Conservation (phyloP, 2,888 invertebrate species). For the Andrena fulva region DNA sequence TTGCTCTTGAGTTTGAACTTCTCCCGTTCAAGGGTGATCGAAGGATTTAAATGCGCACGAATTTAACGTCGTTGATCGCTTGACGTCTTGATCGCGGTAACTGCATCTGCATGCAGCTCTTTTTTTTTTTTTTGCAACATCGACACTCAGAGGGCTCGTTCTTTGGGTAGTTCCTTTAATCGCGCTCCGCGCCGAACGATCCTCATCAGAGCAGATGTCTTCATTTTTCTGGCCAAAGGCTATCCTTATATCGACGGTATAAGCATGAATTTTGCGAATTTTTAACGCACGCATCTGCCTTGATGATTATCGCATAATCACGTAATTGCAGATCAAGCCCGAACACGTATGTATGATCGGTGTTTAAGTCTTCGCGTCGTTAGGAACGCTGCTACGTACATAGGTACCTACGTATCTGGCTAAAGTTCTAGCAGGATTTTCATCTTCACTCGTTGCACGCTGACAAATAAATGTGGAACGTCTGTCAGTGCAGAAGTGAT, state of each 20-base stretch:
- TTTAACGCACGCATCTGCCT: conserved; percentile 47
- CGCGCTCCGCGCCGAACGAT: conserved; percentile 26
- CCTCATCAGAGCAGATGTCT: conserved; percentile 59
- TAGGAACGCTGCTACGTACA: neutral
- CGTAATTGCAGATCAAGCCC: conserved; percentile 36
- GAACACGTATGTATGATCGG: conserved; percentile 38
- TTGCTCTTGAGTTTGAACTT: too few species aligned
- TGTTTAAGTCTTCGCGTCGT: conserved; percentile 17
- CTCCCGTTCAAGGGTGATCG: neutral
- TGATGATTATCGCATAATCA: conserved; percentile 37
- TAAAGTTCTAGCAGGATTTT: conserved; percentile 4
- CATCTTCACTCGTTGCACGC: neutral
- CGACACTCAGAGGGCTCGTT: conserved; percentile 12
- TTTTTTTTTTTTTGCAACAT: neutral
- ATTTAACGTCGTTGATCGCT: neutral
- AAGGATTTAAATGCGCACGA: too few species aligned
- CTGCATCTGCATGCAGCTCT: conserved; percentile 48
- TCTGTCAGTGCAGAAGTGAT: too few species aligned
- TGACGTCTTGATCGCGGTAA: conserved; percentile 4
- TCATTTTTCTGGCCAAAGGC: conserved; percentile 50
- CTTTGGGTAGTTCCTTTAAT: conserved; percentile 24
- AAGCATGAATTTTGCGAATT: conserved; percentile 32
- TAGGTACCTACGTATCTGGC: too few species aligned
- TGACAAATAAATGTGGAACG: too few species aligned
- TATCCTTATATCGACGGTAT: conserved; percentile 49